Conservation (phyloP, 2,888 invertebrate genomes). For the Heliconius hortense region DNA sequence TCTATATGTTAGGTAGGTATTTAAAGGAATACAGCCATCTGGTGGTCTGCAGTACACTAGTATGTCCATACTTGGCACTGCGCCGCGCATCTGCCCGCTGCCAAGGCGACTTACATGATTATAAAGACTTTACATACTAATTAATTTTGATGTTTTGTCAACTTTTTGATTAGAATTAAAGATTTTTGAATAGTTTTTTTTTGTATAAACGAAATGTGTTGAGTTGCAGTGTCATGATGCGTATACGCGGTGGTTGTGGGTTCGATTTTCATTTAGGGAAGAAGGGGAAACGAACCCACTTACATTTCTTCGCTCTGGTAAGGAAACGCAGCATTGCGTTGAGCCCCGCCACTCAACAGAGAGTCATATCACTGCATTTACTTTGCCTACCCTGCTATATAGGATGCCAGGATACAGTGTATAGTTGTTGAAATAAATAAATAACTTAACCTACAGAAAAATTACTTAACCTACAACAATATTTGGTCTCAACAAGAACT, state of each 20-base stretch:
- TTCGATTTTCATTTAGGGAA: no score
- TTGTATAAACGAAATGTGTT: no score
- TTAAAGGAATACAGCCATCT: constrained; percentile 20
- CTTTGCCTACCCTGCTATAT: neutral
- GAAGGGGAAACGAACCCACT: no score
- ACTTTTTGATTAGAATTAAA: neutral
- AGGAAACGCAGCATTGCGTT: neutral
- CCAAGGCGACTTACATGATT: constrained; percentile 6
- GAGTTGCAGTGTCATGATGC: no score
- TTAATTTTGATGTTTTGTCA: neutral
- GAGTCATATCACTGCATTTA: neutral
- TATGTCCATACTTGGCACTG: constrained; percentile 16
- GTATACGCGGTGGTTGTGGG: no score
- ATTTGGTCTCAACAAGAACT: no score
- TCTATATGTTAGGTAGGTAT: neutral
- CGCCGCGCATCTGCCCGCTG: constrained; percentile 17
- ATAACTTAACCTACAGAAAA: no score
- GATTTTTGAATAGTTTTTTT: no score
- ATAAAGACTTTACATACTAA: constrained; percentile 11
- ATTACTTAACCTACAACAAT: no score
- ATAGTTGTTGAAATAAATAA: neutral
- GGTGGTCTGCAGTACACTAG: neutral
- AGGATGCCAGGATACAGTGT: neutral
- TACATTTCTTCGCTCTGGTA: no score
- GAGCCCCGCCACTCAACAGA: neutral